phyloP scores from a whole-genome alignment of 2,888 invertebrate genomes.

The Apamea monoglypha region DNA sequence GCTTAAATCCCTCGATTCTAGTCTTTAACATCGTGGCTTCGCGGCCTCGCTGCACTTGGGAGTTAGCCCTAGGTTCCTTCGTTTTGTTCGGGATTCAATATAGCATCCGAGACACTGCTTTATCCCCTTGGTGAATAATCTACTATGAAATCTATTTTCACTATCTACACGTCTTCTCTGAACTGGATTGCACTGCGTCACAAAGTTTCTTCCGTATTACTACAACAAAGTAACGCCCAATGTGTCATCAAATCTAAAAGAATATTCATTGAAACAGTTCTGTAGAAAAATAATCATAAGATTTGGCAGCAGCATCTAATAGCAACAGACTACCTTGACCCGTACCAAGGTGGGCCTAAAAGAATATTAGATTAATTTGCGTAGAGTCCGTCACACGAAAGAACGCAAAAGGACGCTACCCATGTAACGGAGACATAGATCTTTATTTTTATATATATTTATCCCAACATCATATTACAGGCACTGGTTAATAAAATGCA shows the following conservation, averaged over 20 bases:
- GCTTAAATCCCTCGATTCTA: neutral
- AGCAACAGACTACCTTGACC: constrained; percentile 35
- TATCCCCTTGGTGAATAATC: neutral
- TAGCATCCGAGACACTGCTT: neutral
- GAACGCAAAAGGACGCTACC: too few species aligned
- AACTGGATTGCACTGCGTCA: neutral
- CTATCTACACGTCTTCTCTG: neutral
- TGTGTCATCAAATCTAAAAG: neutral
- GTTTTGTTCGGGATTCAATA: too few species aligned
- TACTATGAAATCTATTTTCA: neutral
- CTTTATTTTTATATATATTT: too few species aligned
- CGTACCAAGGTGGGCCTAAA: constrained; percentile 24
- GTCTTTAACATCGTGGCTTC: neutral
- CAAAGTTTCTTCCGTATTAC: neutral
- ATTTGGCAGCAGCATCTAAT: constrained; percentile 30
- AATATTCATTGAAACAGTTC: constrained; percentile 3
- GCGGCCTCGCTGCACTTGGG: too few species aligned
- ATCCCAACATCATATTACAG: too few species aligned
- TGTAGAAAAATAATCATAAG: neutral
- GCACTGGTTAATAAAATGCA: too few species aligned
- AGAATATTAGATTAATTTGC: constrained; percentile 22
- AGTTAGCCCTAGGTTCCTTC: too few species aligned
- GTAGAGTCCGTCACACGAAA: too few species aligned
- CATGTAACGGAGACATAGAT: too few species aligned
- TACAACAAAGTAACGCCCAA: neutral